Conservation (phyloP, 2,888 invertebrate genomes). For the Melolontha melolontha region DNA sequence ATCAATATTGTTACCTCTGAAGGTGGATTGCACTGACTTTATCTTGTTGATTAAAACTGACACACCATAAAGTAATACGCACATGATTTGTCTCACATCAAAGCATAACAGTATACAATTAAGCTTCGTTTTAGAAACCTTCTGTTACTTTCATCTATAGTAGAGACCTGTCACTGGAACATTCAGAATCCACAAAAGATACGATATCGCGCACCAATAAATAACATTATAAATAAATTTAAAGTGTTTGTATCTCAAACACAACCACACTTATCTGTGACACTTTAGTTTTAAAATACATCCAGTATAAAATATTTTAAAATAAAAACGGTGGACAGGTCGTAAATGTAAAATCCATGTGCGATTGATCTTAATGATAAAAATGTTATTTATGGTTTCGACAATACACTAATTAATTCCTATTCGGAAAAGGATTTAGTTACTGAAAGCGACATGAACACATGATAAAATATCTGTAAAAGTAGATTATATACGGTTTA, state of each 20-base stretch:
- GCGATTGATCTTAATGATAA: slow-evolving; percentile 22
- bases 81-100: no score
- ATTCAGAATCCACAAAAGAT: slow-evolving; percentile 17
- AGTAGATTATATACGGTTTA: slow-evolving; percentile 22
- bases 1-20: no score
- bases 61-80: no score
- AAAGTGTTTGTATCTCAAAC: slow-evolving; percentile 21
- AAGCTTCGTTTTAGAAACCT: no score
- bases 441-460: slow-evolving; percentile 27
- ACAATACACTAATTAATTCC: slow-evolving; percentile 35
- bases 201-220: slow-evolving; percentile 33
- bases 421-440: slow-evolving; percentile 22
- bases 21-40: no score
- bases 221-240: slow-evolving; percentile 33
- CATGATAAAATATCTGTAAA: slow-evolving; percentile 20
- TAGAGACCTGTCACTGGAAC: slow-evolving; percentile 17
- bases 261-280: slow-evolving; percentile 25
- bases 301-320: slow-evolving; percentile 24
- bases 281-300: slow-evolving; percentile 22
- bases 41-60: no score
- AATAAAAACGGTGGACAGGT: slow-evolving; percentile 25
- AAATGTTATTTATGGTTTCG: slow-evolving; percentile 27
- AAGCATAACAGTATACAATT: no score
- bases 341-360: slow-evolving; percentile 37
- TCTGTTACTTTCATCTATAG: no score